These are phyloP conservation scores for Thereuonema tuberculata DNA, from an alignment of 1,140 invertebrate genomes.

Conservation along the genomic window DNA sequence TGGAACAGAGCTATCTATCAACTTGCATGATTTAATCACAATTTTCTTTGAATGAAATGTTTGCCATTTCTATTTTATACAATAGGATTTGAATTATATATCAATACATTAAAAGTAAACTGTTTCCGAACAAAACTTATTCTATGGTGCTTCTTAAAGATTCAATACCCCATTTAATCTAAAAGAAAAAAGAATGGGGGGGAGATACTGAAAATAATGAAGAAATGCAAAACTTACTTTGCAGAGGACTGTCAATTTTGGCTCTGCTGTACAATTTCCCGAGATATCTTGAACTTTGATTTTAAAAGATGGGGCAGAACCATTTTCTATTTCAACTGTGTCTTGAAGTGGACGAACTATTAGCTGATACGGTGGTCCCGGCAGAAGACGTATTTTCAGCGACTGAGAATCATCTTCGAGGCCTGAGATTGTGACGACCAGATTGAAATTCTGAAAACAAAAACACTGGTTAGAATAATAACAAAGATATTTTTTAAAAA, in stretches of 20 bases:
- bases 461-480: neutral
- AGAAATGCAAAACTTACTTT: conserved; percentile 18
- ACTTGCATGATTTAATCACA: too few species aligned
- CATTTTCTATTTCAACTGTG: conserved; percentile 26
- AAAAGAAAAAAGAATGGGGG: too few species aligned
- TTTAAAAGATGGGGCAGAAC: conserved; percentile 20
- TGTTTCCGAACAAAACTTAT: too few species aligned
- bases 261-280: conserved; percentile 27
- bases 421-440: conserved; percentile 24
- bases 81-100: too few species aligned
- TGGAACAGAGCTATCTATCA: too few species aligned
- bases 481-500: neutral
- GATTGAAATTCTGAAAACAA: conserved; percentile 25
- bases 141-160: too few species aligned
- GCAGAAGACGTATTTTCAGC: conserved; percentile 29
- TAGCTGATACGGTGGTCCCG: conserved; percentile 20
- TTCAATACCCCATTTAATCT: too few species aligned
- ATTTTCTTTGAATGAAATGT: too few species aligned
- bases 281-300: conserved; percentile 25
- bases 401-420: conserved; percentile 24
- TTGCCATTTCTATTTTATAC: too few species aligned
- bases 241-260: conserved; percentile 19
- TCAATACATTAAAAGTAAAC: too few species aligned
- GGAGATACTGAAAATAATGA: too few species aligned
- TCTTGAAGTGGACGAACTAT: conserved; percentile 20